Percentiles rank a stretch among this genome's conserved stretches.
Conservation (phyloP, 2,888 invertebrate species). For the Meteorus cinctellus region DNA sequence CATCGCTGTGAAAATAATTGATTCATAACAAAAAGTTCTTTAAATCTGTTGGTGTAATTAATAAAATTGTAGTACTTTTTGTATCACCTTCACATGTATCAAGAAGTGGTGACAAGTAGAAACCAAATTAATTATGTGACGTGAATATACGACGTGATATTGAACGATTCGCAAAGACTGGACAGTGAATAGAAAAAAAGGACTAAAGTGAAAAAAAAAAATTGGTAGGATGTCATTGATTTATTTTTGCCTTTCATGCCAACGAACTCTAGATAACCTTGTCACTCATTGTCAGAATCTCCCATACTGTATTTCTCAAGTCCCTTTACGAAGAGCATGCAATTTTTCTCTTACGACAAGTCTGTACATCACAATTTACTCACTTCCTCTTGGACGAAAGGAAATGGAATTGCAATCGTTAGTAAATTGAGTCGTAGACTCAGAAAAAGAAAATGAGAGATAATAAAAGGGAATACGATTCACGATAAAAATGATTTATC, state of each 20-base stretch:
- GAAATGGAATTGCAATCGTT: conserved; percentile 5
- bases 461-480: not conserved
- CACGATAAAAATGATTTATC: not conserved
- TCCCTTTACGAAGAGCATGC: conserved; percentile 13
- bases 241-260: not conserved
- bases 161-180: not conserved
- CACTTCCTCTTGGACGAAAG: conserved; percentile 7
- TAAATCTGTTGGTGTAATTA: not conserved
- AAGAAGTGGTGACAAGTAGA: not conserved
- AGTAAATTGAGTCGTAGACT: conserved; percentile 15
- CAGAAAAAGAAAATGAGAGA: not conserved
- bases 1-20: not conserved
- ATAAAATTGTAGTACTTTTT: not conserved
- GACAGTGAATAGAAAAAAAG: not conserved
- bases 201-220: not conserved
- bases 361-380: conserved; percentile 21
- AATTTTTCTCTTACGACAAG: conserved; percentile 25
- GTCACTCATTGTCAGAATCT: not conserved
- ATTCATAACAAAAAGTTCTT: not conserved
- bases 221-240: not conserved
- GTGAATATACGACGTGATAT: not conserved
- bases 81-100: no score
- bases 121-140: not conserved
- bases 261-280: conserved; percentile 24
- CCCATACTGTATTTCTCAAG: conserved; percentile 9